Evolutionary conservation across 2,113 vertebrate genomes (phyloP).

Genomic region (Aplodontia rufa): DNA sequence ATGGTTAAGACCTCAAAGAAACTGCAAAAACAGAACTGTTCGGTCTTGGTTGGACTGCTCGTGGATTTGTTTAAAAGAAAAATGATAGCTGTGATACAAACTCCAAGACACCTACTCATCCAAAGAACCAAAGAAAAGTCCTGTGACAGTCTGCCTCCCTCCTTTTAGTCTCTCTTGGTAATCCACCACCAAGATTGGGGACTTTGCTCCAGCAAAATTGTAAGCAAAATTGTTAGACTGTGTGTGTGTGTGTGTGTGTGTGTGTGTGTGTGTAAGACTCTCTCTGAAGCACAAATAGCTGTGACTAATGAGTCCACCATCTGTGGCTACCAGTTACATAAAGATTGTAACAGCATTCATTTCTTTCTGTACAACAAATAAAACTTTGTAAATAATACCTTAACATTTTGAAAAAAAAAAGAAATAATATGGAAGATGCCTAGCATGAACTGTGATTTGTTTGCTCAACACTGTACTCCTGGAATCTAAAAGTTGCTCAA

Average conservation of each 20-base stretch:
- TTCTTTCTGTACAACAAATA: constrained; percentile 94
- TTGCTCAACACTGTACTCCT: background rate
- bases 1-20: no score
- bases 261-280: constrained; percentile 86
- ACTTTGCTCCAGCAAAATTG: constrained; percentile 90
- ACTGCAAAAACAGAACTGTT: no score
- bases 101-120: constrained; percentile 83
- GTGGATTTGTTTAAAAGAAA: constrained; percentile 80
- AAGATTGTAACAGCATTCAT: constrained; percentile 95
- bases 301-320: constrained; percentile 88
- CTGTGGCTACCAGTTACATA: constrained; percentile 88
- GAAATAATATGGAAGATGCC: background rate
- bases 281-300: constrained; percentile 90
- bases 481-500: background rate
- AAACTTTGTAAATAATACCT: constrained; percentile 98
- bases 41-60: no score
- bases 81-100: constrained; percentile 78
- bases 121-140: constrained; percentile 88
- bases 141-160: constrained; percentile 91
- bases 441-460: background rate
- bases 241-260: no score
- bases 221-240: constrained; percentile 89
- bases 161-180: constrained; percentile 88
- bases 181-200: constrained; percentile 81
- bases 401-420: constrained; percentile 89